Evolutionary conservation across 2,113 vertebrate species (phyloP), one percentile per base, ranked within the genome.

Genomic region (Leptocoma aspasia): DNA sequence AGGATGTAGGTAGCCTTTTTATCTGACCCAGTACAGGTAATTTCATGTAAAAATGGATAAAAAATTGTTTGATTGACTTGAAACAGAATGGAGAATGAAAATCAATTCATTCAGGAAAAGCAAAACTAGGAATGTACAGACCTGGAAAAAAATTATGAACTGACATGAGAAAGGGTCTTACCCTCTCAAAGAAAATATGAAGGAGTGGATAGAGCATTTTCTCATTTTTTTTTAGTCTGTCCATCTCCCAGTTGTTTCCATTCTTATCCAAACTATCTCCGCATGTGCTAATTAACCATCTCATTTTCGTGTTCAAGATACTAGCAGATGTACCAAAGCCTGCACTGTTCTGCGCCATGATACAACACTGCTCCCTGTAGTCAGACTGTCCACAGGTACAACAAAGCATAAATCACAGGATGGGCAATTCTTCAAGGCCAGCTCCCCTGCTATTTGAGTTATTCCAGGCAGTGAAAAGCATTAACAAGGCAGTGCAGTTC

Each of bases 81-180:
- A 92, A 92, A 91, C 47, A 56, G 56, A 86, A 91, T 75, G 41
- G 6, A 82, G 49, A 84, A 81, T 71, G 56, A 95, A 85, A 94
- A 91, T 63, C 35, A 81, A 60, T 87, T 84, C 11, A 64, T 81
- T 84, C 52, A 70, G 30, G 39, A 30, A 68, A 10, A 83, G 13
- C 9, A 68, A 57, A 49, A 44, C 50, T 41, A 42, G 35, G 33
- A 94, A 78, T 6, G 4, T 59, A 71, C 6, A 80, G 15, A 60
- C 28, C 10, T 82, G 23, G 17, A 70, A 90, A 24, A 92, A 79
- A 88, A 75, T 27, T 61, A 39, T 52, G 22, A 92, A 72, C 19
- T 65, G 10, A 31, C 61, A 8, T 81, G n/a, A 65, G n/a, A 76
- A 61, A 76, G 22, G 5, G 21, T 11, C 33, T 81, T 61, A 11